phyloP scores from a whole-genome alignment of 1,140 invertebrate species.

The Drosophila dunni region DNA sequence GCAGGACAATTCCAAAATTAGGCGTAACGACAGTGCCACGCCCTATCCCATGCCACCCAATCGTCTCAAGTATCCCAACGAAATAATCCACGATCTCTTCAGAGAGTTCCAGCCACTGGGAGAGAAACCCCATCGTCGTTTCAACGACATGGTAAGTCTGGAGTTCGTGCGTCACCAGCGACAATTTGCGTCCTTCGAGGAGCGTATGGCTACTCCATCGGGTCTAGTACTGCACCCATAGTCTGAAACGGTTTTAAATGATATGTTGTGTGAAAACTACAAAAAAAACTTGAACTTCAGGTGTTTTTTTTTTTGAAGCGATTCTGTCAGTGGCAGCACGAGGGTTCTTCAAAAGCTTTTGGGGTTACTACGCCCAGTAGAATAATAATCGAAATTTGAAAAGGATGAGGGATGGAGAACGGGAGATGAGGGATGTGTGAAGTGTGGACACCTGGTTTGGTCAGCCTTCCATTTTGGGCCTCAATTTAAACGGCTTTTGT shows the following conservation, averaged over 20 bases:
- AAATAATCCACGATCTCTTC: constrained; percentile 70
- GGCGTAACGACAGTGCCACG: constrained; percentile 45
- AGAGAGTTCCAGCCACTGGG: constrained; percentile 42
- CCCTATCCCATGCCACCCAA: constrained; percentile 66
- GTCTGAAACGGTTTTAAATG: background rate
- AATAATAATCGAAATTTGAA: constrained; percentile 5
- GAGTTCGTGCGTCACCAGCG: constrained; percentile 53
- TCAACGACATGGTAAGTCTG: constrained; percentile 58
- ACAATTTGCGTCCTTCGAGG: constrained; percentile 60
- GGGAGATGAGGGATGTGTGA: constrained; percentile 16
- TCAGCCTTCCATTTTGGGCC: constrained; percentile 17
- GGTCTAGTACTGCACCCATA: constrained; percentile 48
- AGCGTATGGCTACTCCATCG: constrained; percentile 40
- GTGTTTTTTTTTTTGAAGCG: background rate
- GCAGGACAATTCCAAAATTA: constrained; percentile 74
- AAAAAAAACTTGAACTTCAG: background rate
- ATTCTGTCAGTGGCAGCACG: constrained; percentile 13
- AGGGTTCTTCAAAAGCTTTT: constrained; percentile 9
- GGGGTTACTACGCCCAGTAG: constrained; percentile 12
- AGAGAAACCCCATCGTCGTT: constrained; percentile 53
- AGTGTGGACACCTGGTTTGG: constrained; percentile 52
- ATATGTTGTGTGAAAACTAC: background rate
- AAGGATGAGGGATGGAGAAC: background rate
- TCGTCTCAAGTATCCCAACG: constrained; percentile 63
- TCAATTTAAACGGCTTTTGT: constrained; percentile 46